A percentile compares a stretch with the other conserved stretches of the same genome.
phyloP scores from a whole-genome alignment of 2,797 vertebrate species.

The Sebastes goodei region DNA sequence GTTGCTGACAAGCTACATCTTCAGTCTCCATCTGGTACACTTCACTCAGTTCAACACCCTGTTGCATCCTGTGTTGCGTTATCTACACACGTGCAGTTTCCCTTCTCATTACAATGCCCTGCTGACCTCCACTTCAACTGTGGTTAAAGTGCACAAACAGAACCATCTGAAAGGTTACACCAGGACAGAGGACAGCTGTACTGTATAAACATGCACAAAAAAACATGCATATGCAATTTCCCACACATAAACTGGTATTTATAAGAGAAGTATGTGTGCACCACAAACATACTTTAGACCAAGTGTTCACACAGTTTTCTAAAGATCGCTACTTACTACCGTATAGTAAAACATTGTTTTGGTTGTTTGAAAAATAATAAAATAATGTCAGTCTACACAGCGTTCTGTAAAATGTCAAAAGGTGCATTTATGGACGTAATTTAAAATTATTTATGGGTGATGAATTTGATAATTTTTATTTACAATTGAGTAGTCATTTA shows the following conservation, averaged over 20 bases:
- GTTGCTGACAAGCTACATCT: not conserved
- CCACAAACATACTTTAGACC: not conserved
- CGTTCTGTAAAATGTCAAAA: not conserved
- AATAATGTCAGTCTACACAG: not conserved
- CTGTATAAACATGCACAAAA: not conserved
- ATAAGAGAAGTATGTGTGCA: not conserved
- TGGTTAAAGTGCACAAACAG: not conserved
- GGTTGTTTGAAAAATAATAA: not conserved
- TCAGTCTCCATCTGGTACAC: not conserved
- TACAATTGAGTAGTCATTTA: too few species aligned
- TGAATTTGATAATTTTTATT: too few species aligned
- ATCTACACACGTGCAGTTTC: not conserved
- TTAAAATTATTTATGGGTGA: not conserved
- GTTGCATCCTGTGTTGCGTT: not conserved
- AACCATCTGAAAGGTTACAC: not conserved
- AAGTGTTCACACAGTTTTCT: too few species aligned
- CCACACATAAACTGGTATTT: not conserved
- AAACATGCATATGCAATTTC: not conserved
- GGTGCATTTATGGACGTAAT: not conserved
- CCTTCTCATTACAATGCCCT: not conserved
- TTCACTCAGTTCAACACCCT: not conserved
- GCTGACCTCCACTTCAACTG: not conserved
- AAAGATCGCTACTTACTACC: too few species aligned
- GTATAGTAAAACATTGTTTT: not conserved
- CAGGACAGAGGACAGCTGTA: not conserved